A percentile compares a stretch with the other conserved stretches of the same genome.
Evolutionary conservation across 2,113 vertebrate species (phyloP).

Genomic region (Plecturocebus donacophilus): DNA sequence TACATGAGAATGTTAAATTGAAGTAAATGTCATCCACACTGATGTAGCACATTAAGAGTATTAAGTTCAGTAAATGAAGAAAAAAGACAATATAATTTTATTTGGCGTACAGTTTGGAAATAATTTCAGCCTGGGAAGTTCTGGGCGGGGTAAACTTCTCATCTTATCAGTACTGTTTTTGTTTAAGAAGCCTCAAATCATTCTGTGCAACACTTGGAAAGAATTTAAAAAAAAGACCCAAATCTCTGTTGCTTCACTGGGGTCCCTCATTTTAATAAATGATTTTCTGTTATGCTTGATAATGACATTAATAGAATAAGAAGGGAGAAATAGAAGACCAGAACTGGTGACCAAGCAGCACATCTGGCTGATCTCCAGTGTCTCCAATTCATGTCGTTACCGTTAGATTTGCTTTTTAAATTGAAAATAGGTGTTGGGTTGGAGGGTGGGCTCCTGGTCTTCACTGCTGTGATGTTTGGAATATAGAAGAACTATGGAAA

Average conservation of each 20-base stretch:
- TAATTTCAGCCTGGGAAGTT: background rate
- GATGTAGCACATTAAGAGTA: background rate
- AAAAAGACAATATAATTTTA: background rate
- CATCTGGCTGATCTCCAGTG: background rate
- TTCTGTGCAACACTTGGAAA: too few species aligned
- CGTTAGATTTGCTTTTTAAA: background rate
- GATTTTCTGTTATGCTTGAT: background rate
- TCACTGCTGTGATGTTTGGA: background rate
- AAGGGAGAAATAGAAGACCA: background rate
- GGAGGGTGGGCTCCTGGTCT: background rate
- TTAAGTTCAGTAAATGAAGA: background rate
- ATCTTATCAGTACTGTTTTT: background rate
- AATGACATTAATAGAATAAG: background rate
- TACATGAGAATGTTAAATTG: background rate
- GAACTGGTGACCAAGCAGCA: background rate
- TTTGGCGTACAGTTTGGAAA: background rate
- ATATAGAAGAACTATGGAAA: background rate
- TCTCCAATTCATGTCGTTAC: background rate
- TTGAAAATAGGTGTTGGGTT: background rate
- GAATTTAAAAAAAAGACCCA: too few species aligned
- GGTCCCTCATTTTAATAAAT: background rate
- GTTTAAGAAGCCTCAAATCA: background rate
- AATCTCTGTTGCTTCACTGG: background rate
- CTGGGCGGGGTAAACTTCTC: background rate
- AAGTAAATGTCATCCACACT: background rate